Evolutionary conservation across 2,113 vertebrate species (phyloP).

Genomic region (Seriola quinqueradiata): DNA sequence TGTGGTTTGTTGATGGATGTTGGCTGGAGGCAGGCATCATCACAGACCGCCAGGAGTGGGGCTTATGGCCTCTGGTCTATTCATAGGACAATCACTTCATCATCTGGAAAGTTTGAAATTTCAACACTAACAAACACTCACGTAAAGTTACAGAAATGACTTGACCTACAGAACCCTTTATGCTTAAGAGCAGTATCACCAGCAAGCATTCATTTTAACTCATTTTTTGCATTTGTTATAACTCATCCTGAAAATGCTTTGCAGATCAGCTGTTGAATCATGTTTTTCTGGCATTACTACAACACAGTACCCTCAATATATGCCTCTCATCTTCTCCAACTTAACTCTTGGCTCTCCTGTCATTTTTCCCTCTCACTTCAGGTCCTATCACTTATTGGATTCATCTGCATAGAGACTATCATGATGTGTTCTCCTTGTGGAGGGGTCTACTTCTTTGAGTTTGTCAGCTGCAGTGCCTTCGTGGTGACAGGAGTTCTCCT

Average conservation of each 20-base stretch:
- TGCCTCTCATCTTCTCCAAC: not conserved
- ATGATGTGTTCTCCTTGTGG: slow-evolving; percentile 95
- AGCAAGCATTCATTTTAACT: slow-evolving; percentile 5
- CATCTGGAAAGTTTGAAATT: slow-evolving; percentile 46
- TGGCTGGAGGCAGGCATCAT: slow-evolving; percentile 56
- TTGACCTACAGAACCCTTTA: slow-evolving; percentile 9
- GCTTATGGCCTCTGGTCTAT: slow-evolving; percentile 50
- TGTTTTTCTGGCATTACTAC: not conserved
- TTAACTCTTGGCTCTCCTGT: not conserved
- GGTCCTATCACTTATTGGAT: slow-evolving; percentile 91
- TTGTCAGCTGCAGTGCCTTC: slow-evolving; percentile 96
- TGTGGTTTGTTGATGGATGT: slow-evolving; percentile 75
- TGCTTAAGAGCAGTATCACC: not conserved
- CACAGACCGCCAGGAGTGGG: slow-evolving; percentile 52
- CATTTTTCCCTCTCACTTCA: slow-evolving; percentile 54
- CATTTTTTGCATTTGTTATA: not conserved
- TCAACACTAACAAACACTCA: slow-evolving; percentile 21
- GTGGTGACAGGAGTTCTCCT: slow-evolving; percentile 95
- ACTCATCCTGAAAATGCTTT: not conserved
- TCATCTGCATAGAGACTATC: slow-evolving; percentile 98
- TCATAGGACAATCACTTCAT: slow-evolving; percentile 61
- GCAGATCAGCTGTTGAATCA: slow-evolving; percentile 4
- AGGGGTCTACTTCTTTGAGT: slow-evolving; percentile 98
- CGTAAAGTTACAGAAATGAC: slow-evolving; percentile 8
- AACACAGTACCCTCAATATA: not conserved